Percentiles rank a stretch among this genome's conserved stretches.
These are phyloP conservation scores for Drosophila orosa DNA, from an alignment of 1,140 invertebrate species.

Conservation along the genomic window DNA sequence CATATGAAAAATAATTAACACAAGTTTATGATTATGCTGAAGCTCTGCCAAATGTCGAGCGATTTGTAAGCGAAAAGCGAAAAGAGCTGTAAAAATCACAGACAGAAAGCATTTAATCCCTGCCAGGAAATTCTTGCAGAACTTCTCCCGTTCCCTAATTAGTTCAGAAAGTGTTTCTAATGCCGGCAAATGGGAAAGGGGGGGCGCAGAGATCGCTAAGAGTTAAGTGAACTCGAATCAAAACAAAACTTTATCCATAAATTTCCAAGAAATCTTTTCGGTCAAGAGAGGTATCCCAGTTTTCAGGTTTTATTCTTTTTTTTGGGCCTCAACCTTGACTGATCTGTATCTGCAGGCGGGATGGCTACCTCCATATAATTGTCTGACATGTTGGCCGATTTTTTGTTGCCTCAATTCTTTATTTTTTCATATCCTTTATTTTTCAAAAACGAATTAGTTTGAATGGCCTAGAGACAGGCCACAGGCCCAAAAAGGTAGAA, in stretches of 20 bases:
- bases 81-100: constrained; percentile 72
- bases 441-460: constrained; percentile 61
- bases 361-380: constrained; percentile 47
- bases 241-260: constrained; percentile 65
- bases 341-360: constrained; percentile 60
- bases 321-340: constrained; percentile 34
- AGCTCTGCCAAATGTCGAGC: constrained; percentile 57
- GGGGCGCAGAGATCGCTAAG: constrained; percentile 4
- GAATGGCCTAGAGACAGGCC: constrained; percentile 34
- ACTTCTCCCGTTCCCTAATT: constrained; percentile 60
- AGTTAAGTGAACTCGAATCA: constrained; percentile 68
- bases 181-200: constrained; percentile 1
- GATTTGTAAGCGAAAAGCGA: constrained; percentile 68
- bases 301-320: constrained; percentile 18
- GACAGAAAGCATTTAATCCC: constrained; percentile 74
- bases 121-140: constrained; percentile 23
- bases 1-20: constrained; percentile 83
- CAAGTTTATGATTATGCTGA: constrained; percentile 79
- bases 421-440: constrained; percentile 2
- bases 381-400: constrained; percentile 52
- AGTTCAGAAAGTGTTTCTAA: constrained; percentile 77
- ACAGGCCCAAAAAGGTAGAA: constrained; percentile 22
- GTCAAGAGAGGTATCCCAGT: constrained; percentile 25
- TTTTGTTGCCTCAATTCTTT: constrained; percentile 21
- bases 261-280: constrained; percentile 54